A percentile compares a stretch with the other conserved stretches of the same genome.
phyloP scores from a whole-genome alignment of 2,888 invertebrate genomes.

The Acrobasis repandana region DNA sequence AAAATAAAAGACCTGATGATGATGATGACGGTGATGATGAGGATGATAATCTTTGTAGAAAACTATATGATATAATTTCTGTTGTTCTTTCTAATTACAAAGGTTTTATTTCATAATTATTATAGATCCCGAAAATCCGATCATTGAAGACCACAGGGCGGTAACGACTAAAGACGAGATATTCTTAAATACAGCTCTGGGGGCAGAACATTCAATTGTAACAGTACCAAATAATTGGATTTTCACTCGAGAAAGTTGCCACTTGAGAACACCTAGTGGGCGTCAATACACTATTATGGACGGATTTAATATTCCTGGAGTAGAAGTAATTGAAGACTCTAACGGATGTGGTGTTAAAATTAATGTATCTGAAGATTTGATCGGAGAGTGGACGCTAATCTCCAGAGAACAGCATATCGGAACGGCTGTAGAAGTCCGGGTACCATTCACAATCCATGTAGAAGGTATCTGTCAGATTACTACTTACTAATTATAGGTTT shows the following conservation, averaged over 20 bases:
- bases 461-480: slow-evolving; percentile 53
- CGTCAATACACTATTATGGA: slow-evolving; percentile 45
- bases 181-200: slow-evolving; percentile 34
- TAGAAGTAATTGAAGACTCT: slow-evolving; percentile 41
- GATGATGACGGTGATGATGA: no score
- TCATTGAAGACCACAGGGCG: slow-evolving; percentile 38
- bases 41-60: no score
- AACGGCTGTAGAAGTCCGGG: slow-evolving; percentile 50
- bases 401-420: slow-evolving; percentile 43
- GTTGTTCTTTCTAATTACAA: neutral
- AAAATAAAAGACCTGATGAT: no score
- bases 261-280: slow-evolving; percentile 52
- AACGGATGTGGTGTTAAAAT: slow-evolving; percentile 54
- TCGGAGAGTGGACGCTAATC: slow-evolving; percentile 63
- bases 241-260: slow-evolving; percentile 48
- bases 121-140: slow-evolving; percentile 48
- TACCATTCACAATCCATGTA: slow-evolving; percentile 54
- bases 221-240: slow-evolving; percentile 34
- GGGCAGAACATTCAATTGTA: slow-evolving; percentile 37
- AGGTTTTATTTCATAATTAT: slow-evolving; percentile 22
- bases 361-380: slow-evolving; percentile 43
- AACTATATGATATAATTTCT: neutral
- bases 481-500: slow-evolving; percentile 35
- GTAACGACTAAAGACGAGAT: slow-evolving; percentile 30
- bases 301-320: slow-evolving; percentile 43